Percentiles rank a stretch among this genome's conserved stretches.
Evolutionary conservation across 2,113 vertebrate species (phyloP).

Genomic region (Bambusicola thoracicus): DNA sequence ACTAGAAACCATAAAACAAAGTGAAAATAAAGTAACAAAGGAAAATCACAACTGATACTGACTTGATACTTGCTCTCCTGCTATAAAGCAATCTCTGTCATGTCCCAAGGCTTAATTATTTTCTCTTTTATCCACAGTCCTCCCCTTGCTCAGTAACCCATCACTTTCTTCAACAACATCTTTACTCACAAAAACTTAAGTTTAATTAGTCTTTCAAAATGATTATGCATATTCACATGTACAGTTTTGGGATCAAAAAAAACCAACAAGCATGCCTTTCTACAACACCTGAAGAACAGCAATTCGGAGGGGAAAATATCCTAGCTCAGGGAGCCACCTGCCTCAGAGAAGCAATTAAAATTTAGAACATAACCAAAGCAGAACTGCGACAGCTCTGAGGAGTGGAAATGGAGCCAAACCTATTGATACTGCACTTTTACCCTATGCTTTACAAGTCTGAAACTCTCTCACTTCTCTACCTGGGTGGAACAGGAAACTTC

Average conservation of each 20-base stretch:
- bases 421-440: background rate
- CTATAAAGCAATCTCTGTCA: background rate
- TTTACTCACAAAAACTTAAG: background rate
- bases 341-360: background rate
- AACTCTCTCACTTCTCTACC: background rate
- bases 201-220: background rate
- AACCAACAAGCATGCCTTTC: too few species aligned
- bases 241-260: background rate
- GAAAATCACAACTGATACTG: background rate
- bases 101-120: background rate
- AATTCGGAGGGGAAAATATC: background rate
- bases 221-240: background rate
- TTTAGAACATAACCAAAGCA: background rate
- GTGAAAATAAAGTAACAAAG: background rate
- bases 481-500: background rate
- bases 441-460: background rate
- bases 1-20: background rate
- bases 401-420: background rate
- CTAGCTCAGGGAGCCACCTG: background rate
- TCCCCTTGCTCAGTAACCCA: background rate
- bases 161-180: background rate
- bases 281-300: background rate
- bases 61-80: background rate
- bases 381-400: background rate
- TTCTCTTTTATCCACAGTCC: background rate